A percentile compares a stretch with the other conserved stretches of the same genome.
phyloP scores from a whole-genome alignment of 2,888 invertebrate species.

The Drosophila incognita region DNA sequence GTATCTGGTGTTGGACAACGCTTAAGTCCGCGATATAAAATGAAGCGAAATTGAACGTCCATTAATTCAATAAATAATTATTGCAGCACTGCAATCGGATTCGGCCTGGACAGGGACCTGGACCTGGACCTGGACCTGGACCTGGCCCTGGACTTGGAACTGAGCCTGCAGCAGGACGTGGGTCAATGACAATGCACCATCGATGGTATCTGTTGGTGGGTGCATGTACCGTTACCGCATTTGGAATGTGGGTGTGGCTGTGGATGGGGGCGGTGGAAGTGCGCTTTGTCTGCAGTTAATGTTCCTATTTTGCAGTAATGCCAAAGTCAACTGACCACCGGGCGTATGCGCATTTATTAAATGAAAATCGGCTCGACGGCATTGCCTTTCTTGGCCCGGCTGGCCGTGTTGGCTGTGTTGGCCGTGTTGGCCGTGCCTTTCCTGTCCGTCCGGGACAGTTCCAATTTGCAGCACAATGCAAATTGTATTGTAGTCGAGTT shows the following conservation, averaged over 20 bases:
- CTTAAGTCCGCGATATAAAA: conserved; percentile 72
- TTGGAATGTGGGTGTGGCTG: conserved; percentile 6
- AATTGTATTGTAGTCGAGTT: conserved; percentile 79
- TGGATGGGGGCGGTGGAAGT: background rate
- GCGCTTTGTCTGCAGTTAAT: conserved; percentile 66
- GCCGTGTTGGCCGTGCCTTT: background rate
- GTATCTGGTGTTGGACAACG: conserved; percentile 77
- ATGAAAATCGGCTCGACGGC: conserved; percentile 56
- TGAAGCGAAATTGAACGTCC: conserved; percentile 57
- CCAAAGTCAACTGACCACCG: conserved; percentile 37
- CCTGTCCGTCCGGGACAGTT: conserved; percentile 45
- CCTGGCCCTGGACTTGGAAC: background rate
- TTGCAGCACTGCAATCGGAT: conserved; percentile 48
- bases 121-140: background rate
- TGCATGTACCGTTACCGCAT: conserved; percentile 44
- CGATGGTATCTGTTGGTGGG: conserved; percentile 39
- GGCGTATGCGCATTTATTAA: conserved; percentile 77
- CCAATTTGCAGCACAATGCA: conserved; percentile 78
- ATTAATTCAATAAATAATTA: conserved; percentile 84
- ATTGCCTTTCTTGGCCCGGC: conserved; percentile 49
- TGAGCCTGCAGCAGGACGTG: conserved; percentile 6
- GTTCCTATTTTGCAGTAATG: conserved; percentile 54
- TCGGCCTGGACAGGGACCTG: background rate
- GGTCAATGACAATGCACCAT: conserved; percentile 43
- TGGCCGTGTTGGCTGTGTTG: background rate